These are phyloP conservation scores for Otus scops DNA, from an alignment of 2,797 vertebrate genomes.

Conservation along the genomic window DNA sequence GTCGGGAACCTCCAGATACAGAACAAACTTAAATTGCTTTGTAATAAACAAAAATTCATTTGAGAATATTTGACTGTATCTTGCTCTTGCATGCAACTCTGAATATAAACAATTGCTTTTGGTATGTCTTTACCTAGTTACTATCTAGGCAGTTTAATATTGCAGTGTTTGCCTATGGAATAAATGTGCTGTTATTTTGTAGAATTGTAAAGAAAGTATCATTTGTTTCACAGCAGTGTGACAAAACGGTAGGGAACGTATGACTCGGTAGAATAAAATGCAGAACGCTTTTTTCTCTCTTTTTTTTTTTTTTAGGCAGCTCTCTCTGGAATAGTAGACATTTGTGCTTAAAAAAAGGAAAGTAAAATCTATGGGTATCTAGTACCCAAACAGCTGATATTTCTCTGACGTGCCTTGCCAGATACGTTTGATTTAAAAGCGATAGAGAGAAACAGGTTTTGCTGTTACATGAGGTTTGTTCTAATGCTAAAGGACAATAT, in stretches of 20 bases:
- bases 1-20: neutral
- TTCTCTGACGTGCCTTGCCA: neutral
- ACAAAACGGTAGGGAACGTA: neutral
- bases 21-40: neutral
- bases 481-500: neutral
- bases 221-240: slow-evolving; percentile 48
- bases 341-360: slow-evolving; percentile 25
- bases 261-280: slow-evolving; percentile 53
- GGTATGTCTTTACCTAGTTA: neutral
- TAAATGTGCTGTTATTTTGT: slow-evolving; percentile 20
- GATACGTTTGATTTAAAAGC: neutral
- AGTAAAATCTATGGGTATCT: neutral
- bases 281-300: neutral
- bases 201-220: slow-evolving; percentile 47
- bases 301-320: neutral
- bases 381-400: neutral
- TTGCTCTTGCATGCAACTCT: neutral
- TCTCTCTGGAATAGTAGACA: slow-evolving; percentile 48
- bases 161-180: neutral
- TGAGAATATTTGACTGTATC: neutral
- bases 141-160: neutral
- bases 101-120: neutral
- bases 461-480: neutral
- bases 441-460: neutral
- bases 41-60: neutral